phyloP scores from a whole-genome alignment of 2,888 invertebrate species.

The Hololepta plana region DNA sequence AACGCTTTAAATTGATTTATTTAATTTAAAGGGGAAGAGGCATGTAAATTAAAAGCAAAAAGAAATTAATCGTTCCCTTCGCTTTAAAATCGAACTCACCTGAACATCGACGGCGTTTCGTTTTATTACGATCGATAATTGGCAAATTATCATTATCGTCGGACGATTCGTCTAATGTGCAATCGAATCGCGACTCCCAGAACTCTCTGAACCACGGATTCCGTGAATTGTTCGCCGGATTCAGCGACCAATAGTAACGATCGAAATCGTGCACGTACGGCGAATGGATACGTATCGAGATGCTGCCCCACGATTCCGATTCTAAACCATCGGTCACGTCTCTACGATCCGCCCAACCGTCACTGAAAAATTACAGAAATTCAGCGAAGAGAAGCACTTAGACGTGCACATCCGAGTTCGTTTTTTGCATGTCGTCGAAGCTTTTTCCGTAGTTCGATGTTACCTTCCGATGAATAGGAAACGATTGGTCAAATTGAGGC shows the following conservation, averaged over 20 bases:
- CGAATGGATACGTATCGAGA: constrained; percentile 59
- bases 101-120: no score
- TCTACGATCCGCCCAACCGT: constrained; percentile 57
- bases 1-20: no score
- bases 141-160: constrained; percentile 4
- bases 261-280: constrained; percentile 47
- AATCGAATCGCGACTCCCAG: constrained; percentile 56
- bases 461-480: constrained; percentile 52
- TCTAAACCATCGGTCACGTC: constrained; percentile 55
- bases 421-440: not conserved
- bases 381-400: no score
- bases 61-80: no score
- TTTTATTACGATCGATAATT: no score
- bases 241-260: constrained; percentile 45
- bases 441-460: constrained; percentile 7
- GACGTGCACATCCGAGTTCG: no score
- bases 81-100: no score
- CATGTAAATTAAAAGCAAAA: no score
- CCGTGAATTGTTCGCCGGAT: constrained; percentile 40
- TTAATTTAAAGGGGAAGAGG: no score
- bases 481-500: constrained; percentile 35
- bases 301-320: constrained; percentile 45
- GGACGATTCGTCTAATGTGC: constrained; percentile 23
- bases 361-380: constrained; percentile 37
- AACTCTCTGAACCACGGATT: constrained; percentile 65